Evolutionary conservation across 64 coral and sea anemone genomes (phyloP), one percentile per base, ranked within the genome.

Genomic region (Astreopora myriophthalma): DNA sequence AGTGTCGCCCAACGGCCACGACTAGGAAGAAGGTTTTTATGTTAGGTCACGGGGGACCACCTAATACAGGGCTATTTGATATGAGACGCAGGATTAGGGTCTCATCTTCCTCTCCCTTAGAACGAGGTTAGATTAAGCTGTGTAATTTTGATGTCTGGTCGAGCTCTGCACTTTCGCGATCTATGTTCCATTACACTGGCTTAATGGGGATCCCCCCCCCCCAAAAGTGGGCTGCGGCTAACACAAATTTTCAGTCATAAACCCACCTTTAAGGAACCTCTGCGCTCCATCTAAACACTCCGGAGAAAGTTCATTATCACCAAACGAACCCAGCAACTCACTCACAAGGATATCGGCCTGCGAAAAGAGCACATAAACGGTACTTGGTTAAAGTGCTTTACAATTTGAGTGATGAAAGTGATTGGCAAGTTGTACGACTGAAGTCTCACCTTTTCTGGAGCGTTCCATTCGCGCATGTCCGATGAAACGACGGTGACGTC

Each of bases 241-340:
- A 46, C 42, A 46, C 4, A 46, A 46, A 46, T 46, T 46, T 46
- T 11, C 42, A 46, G 42, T 16, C 11, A 58, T 5, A 5, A 10
- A 3, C 69, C 69, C n/a, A 98, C 95, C 95, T 91, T 98, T 98
- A 1, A 98, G 46, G 38, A 94, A 98, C 13, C 93, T 65, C 34
- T 98, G 96, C 6, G 96, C 96, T 74, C 96, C 96, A 58, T 98
- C 96, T 17, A 98, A 81, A 78, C 96, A 98, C 48, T 98, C 96
- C 11, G 96, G 96, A 23, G 96, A 98, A 5, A 98, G 70, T 30
- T 98, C 96, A 32, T 98, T 98, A 66, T 98, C 96, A 34, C 96
- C 96, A 89, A 98, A 98, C 7, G 96, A 98, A 51, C 96, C 96
- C 32, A 98, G 34, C 71, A 98, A 80, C 77, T 98, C 96, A 40